These are phyloP conservation scores for Paraescarpia echinospica DNA, from an alignment of 1,140 invertebrate species.

Conservation along the genomic window DNA sequence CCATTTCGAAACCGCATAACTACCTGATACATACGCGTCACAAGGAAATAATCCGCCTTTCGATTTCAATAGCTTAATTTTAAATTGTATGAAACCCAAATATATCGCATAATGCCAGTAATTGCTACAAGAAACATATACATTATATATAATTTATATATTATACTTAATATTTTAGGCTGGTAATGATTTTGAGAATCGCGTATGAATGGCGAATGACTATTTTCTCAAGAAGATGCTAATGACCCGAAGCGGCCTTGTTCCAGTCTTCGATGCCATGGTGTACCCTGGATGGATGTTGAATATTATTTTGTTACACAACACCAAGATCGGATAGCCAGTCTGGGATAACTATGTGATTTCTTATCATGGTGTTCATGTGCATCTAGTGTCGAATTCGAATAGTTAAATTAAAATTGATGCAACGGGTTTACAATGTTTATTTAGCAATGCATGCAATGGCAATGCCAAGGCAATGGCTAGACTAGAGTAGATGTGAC, in stretches of 20 bases:
- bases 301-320: neutral
- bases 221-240: neutral
- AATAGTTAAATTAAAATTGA: neutral
- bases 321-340: neutral
- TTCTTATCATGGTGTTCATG: neutral
- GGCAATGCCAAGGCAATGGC: too few relatives aligned
- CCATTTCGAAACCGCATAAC: neutral
- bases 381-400: neutral
- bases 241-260: slow-evolving; percentile 3
- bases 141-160: neutral
- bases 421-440: neutral
- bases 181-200: neutral
- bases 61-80: neutral
- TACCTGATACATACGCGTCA: neutral
- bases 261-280: neutral
- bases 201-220: neutral
- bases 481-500: too few relatives aligned
- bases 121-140: neutral
- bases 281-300: neutral
- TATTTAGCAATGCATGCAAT: neutral
- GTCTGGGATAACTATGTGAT: neutral
- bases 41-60: neutral
- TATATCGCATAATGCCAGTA: neutral
- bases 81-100: neutral
- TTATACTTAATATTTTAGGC: neutral